Percentiles rank a stretch among this genome's conserved stretches.
These are phyloP conservation scores for Azemiops feae DNA, from an alignment of 2,113 vertebrate genomes.

Conservation along the genomic window DNA sequence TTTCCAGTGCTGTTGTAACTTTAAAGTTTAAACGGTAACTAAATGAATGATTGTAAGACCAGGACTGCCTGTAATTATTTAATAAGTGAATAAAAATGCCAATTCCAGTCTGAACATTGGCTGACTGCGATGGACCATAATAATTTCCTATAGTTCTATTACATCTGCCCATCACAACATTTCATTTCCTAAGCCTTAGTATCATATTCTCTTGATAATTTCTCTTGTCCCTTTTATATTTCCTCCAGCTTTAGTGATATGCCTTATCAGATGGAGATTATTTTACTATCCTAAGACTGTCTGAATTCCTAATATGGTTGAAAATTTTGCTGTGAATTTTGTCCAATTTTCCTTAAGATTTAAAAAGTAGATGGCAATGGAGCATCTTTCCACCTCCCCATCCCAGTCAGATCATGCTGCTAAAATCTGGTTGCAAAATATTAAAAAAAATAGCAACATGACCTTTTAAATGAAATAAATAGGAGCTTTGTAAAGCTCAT, in stretches of 20 bases:
- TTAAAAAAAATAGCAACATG: not conserved
- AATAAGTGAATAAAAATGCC: not conserved
- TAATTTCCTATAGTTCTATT: not conserved
- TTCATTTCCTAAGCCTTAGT: not conserved
- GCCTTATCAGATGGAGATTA: not conserved
- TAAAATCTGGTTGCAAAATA: not conserved
- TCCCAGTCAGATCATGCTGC: not conserved
- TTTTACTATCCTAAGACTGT: not conserved
- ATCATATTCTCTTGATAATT: not conserved
- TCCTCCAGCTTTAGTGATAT: not conserved
- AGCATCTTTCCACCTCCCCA: not conserved
- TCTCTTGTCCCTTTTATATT: not conserved
- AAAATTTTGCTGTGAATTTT: not conserved
- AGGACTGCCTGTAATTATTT: not conserved
- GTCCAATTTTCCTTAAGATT: not conserved
- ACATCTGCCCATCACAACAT: not conserved
- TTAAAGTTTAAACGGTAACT: not conserved
- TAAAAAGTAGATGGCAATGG: not conserved
- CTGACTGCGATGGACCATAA: not conserved
- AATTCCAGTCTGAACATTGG: not conserved
- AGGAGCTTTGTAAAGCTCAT: not conserved
- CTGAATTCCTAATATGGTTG: not conserved
- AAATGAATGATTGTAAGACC: not conserved
- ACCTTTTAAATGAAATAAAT: not conserved
- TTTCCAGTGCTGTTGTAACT: not conserved